Base-by-base conservation (phyloP, 2,888 invertebrate genomes). In the Alviniconcha strummeri region DNA sequence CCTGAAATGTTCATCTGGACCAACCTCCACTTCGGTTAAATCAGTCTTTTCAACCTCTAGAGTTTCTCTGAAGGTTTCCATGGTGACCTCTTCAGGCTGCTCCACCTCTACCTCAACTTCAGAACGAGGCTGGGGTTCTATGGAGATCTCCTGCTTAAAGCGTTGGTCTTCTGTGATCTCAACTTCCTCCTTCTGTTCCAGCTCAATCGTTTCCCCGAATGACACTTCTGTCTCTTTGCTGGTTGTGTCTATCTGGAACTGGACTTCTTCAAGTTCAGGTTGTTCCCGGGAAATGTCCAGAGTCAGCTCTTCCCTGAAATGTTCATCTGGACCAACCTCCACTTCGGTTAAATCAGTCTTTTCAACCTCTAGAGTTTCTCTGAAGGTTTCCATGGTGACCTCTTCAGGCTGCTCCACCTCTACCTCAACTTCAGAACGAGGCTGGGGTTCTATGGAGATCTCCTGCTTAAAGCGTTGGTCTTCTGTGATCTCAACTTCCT, bases 251-350 rank as follows among this genome's bases (percentile, higher is more conserved):
- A 83, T 56, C 56, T 78, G 75, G 54, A 81, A 52, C 75, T 80
- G 75, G 52, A 83, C 72, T 72, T 84, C 87, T 64, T 75, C 57
- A 52, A 85, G 64, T 77, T 87, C 85, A 72, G 86, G 83, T 82
- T 88, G 86, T 55, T 80, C 57, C 15, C 85, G 79, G 36, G 85
- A 72, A 72, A 84, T 81, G 54, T 84, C 84, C 57, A 86, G 77
- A 81, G 84, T 77, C 72, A 86, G 81, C 72, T 83, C 82, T 36
- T 86, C 85, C 82, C 71, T 83, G 60, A 84, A 84, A n/a, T n/a
- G 80, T 69, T 87, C 81, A 36, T 80, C 64, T 57, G 84, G 84
- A 74, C 54, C 72, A 60, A 76, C 72, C 75, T 84, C 81, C 36
- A 36, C 36, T 36, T 36, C 36, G 1, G 64, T 64, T 64, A 64